A percentile compares a stretch with the other conserved stretches of the same genome.
These are phyloP conservation scores for Cebuella pygmaea DNA, from an alignment of 2,797 vertebrate genomes.

Conservation along the genomic window DNA sequence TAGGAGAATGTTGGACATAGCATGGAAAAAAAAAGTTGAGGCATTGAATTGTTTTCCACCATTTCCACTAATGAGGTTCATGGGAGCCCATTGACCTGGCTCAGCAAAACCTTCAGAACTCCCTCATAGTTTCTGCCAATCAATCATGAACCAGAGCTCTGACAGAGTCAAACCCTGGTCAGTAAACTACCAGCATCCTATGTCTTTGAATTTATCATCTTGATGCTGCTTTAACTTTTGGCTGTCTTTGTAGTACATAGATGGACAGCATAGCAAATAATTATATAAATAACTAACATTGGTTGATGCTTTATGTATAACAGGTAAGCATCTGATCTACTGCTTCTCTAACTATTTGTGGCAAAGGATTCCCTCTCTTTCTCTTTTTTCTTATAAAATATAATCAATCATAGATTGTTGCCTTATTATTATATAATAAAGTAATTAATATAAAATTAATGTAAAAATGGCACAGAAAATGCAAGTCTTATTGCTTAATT, in stretches of 20 bases:
- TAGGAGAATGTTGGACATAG: neutral
- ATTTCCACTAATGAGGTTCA: neutral
- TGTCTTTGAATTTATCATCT: neutral
- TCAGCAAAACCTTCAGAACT: neutral
- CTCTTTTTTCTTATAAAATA: neutral
- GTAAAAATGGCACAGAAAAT: constrained; percentile 6
- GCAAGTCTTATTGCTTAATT: neutral
- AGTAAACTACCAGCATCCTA: neutral
- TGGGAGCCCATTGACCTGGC: neutral
- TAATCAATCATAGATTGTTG: neutral
- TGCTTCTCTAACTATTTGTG: neutral
- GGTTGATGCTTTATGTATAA: neutral
- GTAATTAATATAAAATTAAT: neutral
- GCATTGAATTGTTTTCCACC: neutral
- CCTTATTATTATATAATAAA: constrained; percentile 2
- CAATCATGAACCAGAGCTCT: neutral
- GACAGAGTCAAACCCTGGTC: neutral
- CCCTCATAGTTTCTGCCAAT: neutral
- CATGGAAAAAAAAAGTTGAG: neutral
- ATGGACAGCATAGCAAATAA: neutral
- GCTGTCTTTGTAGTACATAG: neutral
- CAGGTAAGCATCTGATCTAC: neutral
- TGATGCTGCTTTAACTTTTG: neutral
- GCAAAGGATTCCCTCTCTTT: neutral
- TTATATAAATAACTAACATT: neutral